phyloP scores from a whole-genome alignment of 2,797 vertebrate species.

The Xerus rutilus region DNA sequence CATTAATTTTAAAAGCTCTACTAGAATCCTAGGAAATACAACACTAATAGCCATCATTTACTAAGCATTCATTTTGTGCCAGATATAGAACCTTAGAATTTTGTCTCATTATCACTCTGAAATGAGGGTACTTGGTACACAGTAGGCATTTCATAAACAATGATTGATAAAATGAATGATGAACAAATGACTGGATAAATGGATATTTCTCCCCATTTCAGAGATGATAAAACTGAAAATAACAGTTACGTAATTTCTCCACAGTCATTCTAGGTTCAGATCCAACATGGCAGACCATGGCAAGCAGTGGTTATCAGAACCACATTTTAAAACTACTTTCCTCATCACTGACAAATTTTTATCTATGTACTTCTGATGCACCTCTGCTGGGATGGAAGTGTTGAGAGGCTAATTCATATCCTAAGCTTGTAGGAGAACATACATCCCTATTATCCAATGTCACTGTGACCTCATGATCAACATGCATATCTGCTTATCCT shows the following conservation, averaged over 20 bases:
- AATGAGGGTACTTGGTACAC: neutral
- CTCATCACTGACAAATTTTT: neutral
- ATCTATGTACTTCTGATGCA: neutral
- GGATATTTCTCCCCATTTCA: neutral
- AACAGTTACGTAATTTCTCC: neutral
- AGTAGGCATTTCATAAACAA: neutral
- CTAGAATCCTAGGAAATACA: neutral
- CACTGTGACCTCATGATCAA: neutral
- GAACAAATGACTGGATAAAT: neutral
- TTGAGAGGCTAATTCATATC: neutral
- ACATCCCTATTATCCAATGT: neutral
- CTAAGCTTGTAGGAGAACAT: neutral
- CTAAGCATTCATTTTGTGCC: neutral
- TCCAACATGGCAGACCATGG: neutral
- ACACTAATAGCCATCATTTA: neutral
- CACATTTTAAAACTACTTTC: neutral
- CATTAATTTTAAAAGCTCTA: neutral
- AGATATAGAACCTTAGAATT: neutral
- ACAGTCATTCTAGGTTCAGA: neutral
- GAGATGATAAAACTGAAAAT: conserved; percentile 20
- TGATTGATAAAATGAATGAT: neutral
- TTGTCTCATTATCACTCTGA: neutral
- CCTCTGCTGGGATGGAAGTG: too few species aligned
- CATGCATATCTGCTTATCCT: neutral
- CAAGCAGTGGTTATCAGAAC: neutral